A percentile compares a stretch with the other conserved stretches of the same genome.
Conservation (phyloP, 2,888 invertebrate genomes). For the Sisyra nigra region DNA sequence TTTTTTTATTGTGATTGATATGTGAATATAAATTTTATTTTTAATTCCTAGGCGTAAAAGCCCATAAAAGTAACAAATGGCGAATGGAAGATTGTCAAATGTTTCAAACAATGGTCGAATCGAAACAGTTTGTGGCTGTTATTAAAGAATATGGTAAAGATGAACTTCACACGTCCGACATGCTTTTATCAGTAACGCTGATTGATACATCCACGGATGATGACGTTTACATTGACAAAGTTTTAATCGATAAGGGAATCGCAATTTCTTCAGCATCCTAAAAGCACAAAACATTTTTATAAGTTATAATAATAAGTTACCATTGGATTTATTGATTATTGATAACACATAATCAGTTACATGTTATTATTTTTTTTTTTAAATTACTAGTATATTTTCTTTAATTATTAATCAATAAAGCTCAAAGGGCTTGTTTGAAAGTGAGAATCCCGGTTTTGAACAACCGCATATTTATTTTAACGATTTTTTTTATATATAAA, state of each 20-base stretch:
- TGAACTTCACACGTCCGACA: conserved; percentile 40
- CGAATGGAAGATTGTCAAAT: conserved; percentile 53
- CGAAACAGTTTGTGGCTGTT: conserved; percentile 51
- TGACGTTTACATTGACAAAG: conserved; percentile 48
- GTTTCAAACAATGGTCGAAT: conserved; percentile 54
- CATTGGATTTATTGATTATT: not conserved
- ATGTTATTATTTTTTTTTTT: not conserved
- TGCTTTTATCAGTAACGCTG: conserved; percentile 45
- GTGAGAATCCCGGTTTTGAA: too few relatives aligned
- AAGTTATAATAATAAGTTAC: not conserved
- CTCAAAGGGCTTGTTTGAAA: too few relatives aligned
- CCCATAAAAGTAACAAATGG: conserved; percentile 39
- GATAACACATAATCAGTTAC: not conserved
- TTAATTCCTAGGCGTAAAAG: conserved; percentile 29
- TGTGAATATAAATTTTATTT: too few relatives aligned
- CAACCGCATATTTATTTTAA: too few relatives aligned
- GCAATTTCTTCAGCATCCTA: conserved; percentile 14
- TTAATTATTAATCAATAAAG: too few relatives aligned
- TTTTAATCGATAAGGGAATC: conserved; percentile 41
- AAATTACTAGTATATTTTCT: too few relatives aligned
- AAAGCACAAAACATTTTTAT: not conserved
- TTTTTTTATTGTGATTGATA: too few relatives aligned
- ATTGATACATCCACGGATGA: conserved; percentile 52
- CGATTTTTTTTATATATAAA: too few relatives aligned
- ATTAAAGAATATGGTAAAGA: conserved; percentile 46